Conservation (phyloP, 2,797 vertebrate species). For the Sphaeramia orbicularis region DNA sequence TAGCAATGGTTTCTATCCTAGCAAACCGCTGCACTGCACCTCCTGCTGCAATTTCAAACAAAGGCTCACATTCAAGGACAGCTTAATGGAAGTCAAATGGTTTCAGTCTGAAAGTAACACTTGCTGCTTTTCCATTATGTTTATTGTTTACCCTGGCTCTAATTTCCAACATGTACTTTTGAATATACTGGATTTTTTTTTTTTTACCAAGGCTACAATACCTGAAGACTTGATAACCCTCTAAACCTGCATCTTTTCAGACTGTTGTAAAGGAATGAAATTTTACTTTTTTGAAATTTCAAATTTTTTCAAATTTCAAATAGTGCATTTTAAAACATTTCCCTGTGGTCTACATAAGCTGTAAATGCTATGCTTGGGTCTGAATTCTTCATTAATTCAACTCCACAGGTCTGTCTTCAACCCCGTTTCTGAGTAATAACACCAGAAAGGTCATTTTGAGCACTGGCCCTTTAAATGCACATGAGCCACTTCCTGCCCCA, state of each 20-base stretch:
- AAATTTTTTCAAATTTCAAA: no score
- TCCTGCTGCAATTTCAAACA: conserved; percentile 33
- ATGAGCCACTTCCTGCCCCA: no score
- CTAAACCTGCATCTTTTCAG: conserved; percentile 12
- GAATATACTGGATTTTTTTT: conserved; percentile 6
- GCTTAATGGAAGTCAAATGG: conserved; percentile 65
- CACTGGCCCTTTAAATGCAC: no score
- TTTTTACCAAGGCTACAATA: conserved; percentile 26
- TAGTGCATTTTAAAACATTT: no score
- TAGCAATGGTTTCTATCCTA: background rate
- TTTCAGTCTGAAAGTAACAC: conserved; percentile 56
- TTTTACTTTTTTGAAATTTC: no score
- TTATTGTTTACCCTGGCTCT: conserved; percentile 31
- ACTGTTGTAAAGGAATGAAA: no score
- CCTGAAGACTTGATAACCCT: conserved; percentile 24
- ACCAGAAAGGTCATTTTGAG: no score
- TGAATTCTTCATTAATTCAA: no score
- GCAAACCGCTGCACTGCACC: conserved; percentile 5
- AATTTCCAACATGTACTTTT: conserved; percentile 17
- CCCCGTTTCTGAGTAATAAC: no score
- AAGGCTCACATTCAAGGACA: conserved; percentile 51
- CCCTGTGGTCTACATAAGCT: no score
- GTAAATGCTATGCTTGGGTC: no score
- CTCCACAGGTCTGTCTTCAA: no score
- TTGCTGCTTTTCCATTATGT: conserved; percentile 41